Conservation (phyloP, 2,888 invertebrate species). For the Taenaris catops region DNA sequence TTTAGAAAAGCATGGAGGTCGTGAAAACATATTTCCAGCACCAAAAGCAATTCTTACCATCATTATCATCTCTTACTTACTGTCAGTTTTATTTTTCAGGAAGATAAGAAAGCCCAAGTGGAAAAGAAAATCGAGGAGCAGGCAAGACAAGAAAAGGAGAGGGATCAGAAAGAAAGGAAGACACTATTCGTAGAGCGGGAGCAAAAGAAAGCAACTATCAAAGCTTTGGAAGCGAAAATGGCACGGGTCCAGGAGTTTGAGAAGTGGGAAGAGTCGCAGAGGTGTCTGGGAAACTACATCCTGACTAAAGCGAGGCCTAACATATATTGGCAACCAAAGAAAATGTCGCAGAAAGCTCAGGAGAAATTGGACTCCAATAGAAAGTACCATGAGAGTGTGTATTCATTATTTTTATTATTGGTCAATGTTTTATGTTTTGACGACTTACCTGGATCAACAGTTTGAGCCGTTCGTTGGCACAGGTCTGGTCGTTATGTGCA, state of each 20-base stretch:
- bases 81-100: too few relatives aligned
- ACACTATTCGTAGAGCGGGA: constrained; percentile 92
- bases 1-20: too few relatives aligned
- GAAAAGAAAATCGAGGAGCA: constrained; percentile 97
- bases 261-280: constrained; percentile 88
- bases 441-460: too few relatives aligned
- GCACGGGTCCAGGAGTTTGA: constrained; percentile 92
- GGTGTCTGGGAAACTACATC: constrained; percentile 89
- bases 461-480: too few relatives aligned
- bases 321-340: constrained; percentile 93
- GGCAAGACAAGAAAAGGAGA: constrained; percentile 91
- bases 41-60: too few relatives aligned
- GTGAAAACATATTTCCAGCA: too few relatives aligned
- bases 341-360: constrained; percentile 84
- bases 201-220: constrained; percentile 93
- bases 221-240: constrained; percentile 94
- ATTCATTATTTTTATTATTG: too few relatives aligned
- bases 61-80: background rate
- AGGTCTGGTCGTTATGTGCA: too few relatives aligned
- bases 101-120: constrained; percentile 84
- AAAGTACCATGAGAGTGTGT: constrained; percentile 81
- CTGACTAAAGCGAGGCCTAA: constrained; percentile 92
- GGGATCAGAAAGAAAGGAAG: constrained; percentile 88
- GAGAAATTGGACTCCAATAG: constrained; percentile 83
- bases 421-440: too few relatives aligned